These are phyloP conservation scores for Pheosia gnoma DNA, from an alignment of 2,888 invertebrate species.

Conservation along the genomic window DNA sequence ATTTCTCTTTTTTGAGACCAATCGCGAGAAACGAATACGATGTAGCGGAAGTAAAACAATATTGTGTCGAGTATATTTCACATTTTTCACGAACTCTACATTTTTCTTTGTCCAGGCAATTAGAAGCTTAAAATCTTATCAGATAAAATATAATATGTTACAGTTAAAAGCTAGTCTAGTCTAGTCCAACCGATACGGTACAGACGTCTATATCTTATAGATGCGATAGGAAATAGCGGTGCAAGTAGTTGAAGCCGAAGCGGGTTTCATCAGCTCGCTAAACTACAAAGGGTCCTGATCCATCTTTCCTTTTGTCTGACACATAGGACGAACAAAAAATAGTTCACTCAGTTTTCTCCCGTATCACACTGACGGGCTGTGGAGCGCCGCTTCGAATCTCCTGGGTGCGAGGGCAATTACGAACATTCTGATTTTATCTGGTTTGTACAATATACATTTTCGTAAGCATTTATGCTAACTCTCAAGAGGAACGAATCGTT, in stretches of 20 bases:
- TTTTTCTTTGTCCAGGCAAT: too few species aligned
- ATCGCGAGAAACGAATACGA: not conserved
- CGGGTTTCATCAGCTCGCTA: slow-evolving; percentile 59
- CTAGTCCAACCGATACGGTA: not conserved
- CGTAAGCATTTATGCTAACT: slow-evolving; percentile 23
- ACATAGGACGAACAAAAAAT: slow-evolving; percentile 54
- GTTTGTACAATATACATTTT: slow-evolving; percentile 28
- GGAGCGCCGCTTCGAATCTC: slow-evolving; percentile 39
- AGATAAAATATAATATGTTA: too few species aligned
- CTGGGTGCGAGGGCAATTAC: slow-evolving; percentile 41
- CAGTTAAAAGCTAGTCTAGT: too few species aligned
- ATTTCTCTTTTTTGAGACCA: not conserved
- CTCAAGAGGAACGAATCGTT: slow-evolving; percentile 23
- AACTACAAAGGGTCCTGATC: slow-evolving; percentile 63
- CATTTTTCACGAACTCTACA: too few species aligned
- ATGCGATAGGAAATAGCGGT: slow-evolving; percentile 43
- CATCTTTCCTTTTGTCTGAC: slow-evolving; percentile 54
- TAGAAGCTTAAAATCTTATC: too few species aligned
- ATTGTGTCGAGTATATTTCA: too few species aligned
- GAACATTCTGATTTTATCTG: slow-evolving; percentile 41
- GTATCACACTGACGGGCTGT: slow-evolving; percentile 35
- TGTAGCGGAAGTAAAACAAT: too few species aligned
- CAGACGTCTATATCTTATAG: slow-evolving; percentile 10
- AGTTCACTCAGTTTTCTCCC: slow-evolving; percentile 39
- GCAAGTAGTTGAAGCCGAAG: slow-evolving; percentile 29